A percentile compares a stretch with the other conserved stretches of the same genome.
Conservation (phyloP, 2,888 invertebrate genomes). For the Heliconius hortense region DNA sequence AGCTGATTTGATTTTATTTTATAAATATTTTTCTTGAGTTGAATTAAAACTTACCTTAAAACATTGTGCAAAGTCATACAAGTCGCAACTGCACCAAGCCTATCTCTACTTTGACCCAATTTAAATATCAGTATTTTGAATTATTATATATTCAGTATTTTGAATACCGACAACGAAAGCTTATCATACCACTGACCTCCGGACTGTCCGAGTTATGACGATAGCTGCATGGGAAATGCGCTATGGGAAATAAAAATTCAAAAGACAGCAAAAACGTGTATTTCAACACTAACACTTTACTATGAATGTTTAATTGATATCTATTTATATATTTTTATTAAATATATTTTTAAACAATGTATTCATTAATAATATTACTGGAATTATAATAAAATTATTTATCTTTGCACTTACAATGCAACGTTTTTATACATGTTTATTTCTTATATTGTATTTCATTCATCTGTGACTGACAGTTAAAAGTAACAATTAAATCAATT, state of each 20-base stretch:
- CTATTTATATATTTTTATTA: neutral
- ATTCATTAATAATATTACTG: neutral
- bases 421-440: neutral
- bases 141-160: slow-evolving; percentile 31
- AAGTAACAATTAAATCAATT: neutral
- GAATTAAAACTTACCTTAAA: too few species aligned
- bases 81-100: neutral
- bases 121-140: neutral
- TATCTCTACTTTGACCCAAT: neutral
- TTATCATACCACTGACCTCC: slow-evolving; percentile 68
- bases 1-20: too few species aligned
- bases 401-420: neutral
- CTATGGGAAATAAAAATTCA: slow-evolving; percentile 66
- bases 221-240: slow-evolving; percentile 70
- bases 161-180: slow-evolving; percentile 47
- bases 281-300: neutral
- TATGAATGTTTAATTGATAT: neutral
- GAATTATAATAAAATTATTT: neutral
- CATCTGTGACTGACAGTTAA: neutral
- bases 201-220: slow-evolving; percentile 59
- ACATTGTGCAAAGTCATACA: neutral
- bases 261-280: slow-evolving; percentile 40
- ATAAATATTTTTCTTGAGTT: too few species aligned
- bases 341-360: neutral
- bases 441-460: neutral